Conservation (phyloP, 2,797 vertebrate genomes). For the Epinephelus coioides region DNA sequence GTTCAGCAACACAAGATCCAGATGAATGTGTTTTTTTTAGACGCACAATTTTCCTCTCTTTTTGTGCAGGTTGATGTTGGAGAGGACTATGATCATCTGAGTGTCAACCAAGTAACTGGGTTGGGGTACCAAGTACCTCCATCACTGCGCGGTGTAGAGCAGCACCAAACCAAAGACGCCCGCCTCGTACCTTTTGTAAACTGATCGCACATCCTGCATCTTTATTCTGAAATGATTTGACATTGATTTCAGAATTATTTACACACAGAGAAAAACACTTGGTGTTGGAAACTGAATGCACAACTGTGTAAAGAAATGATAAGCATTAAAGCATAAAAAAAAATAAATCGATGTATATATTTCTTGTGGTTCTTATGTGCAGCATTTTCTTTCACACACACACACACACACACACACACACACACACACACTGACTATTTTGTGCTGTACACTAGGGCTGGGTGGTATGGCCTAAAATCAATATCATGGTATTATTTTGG, state of each 20-base stretch:
- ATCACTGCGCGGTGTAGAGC: slow-evolving; percentile 4
- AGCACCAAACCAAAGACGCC: background rate
- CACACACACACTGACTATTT: no score
- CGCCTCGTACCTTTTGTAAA: background rate
- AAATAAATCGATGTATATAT: no score
- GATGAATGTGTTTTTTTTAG: background rate
- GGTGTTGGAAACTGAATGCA: background rate
- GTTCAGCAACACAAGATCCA: background rate
- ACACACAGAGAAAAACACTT: background rate
- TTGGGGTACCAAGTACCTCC: no score
- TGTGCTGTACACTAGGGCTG: no score
- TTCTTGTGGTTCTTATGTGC: background rate
- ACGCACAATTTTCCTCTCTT: background rate
- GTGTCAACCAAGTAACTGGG: no score
- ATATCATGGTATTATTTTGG: no score
- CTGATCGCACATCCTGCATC: background rate
- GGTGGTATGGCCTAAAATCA: no score
- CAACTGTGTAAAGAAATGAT: background rate
- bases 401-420: no score
- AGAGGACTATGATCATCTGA: no score
- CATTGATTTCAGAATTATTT: background rate
- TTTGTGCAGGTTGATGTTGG: slow-evolving; percentile 16
- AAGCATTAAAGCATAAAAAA: background rate
- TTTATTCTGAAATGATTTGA: background rate
- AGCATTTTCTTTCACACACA: background rate